Evolutionary conservation across 2,888 invertebrate species (phyloP).

Genomic region (Eupithecia vulgata): DNA sequence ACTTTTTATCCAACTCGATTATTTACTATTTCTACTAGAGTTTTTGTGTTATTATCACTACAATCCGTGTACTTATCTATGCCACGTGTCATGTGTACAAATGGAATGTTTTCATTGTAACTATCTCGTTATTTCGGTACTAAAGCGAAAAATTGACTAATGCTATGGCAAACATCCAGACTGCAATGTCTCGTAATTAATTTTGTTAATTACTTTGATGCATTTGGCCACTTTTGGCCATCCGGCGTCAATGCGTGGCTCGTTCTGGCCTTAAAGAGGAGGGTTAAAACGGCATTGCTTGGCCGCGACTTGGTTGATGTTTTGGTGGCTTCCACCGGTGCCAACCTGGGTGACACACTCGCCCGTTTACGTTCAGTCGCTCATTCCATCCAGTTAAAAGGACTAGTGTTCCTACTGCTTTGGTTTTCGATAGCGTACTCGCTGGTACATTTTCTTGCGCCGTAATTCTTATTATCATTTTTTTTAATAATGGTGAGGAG

Average conservation of each 20-base stretch:
- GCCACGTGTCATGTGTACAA: background rate
- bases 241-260: conserved; percentile 58
- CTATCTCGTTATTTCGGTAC: conserved; percentile 20
- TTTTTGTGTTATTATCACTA: background rate
- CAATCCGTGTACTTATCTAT: background rate
- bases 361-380: conserved; percentile 73
- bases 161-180: conserved; percentile 65
- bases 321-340: conserved; percentile 55
- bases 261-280: conserved; percentile 68
- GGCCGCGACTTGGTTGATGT: conserved; percentile 58
- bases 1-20: background rate
- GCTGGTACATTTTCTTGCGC: conserved; percentile 62
- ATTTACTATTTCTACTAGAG: background rate
- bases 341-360: conserved; percentile 76
- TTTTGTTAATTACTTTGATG: conserved; percentile 56
- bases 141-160: conserved; percentile 46
- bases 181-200: conserved; percentile 58
- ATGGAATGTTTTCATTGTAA: conserved; percentile 14
- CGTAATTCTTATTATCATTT: conserved; percentile 35
- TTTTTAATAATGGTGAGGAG: conserved; percentile 37
- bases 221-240: conserved; percentile 57
- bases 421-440: conserved; percentile 72
- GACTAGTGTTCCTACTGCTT: conserved; percentile 73
- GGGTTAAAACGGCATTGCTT: conserved; percentile 70
- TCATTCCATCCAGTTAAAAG: conserved; percentile 76